Base-by-base conservation (phyloP, 1,140 invertebrate species). In the Drosophila navojoa region DNA sequence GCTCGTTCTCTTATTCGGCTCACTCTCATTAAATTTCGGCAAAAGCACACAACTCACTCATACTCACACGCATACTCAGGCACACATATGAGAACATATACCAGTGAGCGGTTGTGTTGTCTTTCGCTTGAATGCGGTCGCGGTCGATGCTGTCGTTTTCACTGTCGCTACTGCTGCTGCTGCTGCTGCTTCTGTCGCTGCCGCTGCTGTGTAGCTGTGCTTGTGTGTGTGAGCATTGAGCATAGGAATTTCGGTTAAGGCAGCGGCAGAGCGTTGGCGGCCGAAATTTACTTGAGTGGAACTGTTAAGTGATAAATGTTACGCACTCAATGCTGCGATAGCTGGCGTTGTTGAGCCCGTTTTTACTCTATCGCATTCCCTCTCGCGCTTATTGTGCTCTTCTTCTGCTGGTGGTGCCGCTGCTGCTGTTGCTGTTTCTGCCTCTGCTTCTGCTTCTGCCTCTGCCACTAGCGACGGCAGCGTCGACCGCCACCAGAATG, bases 171-270 rank as follows among this genome's bases (percentile, higher is more conserved):
- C 53, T 32, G 53, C 63, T 50, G 29, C 25, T 29, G 27, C 50
- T n/a, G 59, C 29, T 16, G n/a, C 32, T 19, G 27, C 38, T 55
- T 27, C 16, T 42, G 71, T 50, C 71, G 58, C 66, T 50, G 44
- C 62, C 53, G 29, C 7, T 59, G 25, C 52, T 29, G 27, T 29
- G 27, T 5, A 38, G 7, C 2, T 16, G 32, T 42, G 58, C 61
- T 1, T 53, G 4, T 52, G 19, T 52, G 40, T 55, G 15, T 68
- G 62, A 27, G 9, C 38, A 53, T 29, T 29, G 57, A 66, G 64
- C 71, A 80, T 80, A 79, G 80, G 80, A 82, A 84, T 82, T 82
- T 82, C 52, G 80, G 71, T 76, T 49, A 61, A 69, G 67, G 71
- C 76, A 58, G 64, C 76, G 52, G 64, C 59, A 42, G 50, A 66